phyloP scores from a whole-genome alignment of 2,888 invertebrate genomes.

The Creontiades dilutus region DNA sequence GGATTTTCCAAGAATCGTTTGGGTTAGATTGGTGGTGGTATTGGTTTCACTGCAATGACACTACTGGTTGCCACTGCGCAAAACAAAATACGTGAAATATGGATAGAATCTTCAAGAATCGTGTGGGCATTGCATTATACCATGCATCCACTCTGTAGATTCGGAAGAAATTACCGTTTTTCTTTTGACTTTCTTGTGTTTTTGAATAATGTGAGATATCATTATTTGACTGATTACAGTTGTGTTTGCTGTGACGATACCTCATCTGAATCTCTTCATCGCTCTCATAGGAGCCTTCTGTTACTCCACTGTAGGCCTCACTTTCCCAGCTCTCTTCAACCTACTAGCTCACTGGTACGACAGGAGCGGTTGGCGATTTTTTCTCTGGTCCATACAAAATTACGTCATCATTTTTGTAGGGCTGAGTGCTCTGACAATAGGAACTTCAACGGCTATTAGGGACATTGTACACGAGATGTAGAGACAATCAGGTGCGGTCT shows the following conservation, averaged over 20 bases:
- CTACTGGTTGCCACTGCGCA: no score
- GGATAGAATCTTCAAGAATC: no score
- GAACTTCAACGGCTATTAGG: background rate
- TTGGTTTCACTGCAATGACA: no score
- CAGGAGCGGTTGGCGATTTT: background rate
- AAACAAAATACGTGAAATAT: no score
- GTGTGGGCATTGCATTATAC: no score
- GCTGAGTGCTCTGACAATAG: background rate
- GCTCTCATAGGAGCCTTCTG: conserved; percentile 4
- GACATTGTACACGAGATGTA: background rate
- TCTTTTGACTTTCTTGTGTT: no score
- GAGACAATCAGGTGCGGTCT: no score
- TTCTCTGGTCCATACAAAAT: background rate
- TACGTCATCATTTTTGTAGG: conserved; percentile 1
- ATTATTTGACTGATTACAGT: background rate
- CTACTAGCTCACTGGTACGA: conserved; percentile 5
- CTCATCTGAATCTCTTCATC: conserved; percentile 31
- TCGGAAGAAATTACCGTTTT: no score
- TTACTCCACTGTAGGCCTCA: conserved; percentile 25
- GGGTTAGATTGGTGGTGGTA: no score
- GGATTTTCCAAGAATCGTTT: no score
- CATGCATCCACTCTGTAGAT: no score
- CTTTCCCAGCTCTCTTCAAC: background rate
- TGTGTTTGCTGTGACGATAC: conserved; percentile 9
- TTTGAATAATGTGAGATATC: background rate